These are phyloP conservation scores for Darevskia mixta DNA, from an alignment of 2,797 vertebrate species.

Conservation along the genomic window DNA sequence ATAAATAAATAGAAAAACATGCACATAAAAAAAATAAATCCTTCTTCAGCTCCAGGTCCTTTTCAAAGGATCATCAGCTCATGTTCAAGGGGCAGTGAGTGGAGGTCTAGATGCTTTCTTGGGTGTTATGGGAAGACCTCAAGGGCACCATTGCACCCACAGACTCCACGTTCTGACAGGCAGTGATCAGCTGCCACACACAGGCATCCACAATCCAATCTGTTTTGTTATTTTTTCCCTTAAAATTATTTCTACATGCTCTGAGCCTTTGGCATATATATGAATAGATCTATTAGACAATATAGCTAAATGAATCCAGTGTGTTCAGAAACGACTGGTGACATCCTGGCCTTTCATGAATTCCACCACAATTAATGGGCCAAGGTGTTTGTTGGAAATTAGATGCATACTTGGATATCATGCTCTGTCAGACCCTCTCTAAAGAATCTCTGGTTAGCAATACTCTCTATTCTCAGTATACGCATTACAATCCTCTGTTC, in stretches of 20 bases:
- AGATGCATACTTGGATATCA: not conserved
- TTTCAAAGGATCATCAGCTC: no score
- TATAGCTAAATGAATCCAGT: not conserved
- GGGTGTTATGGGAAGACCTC: no score
- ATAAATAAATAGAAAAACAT: no score
- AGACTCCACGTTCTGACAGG: no score
- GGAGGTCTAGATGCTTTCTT: no score
- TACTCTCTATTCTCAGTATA: constrained; percentile 24
- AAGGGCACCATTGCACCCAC: no score
- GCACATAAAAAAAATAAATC: no score
- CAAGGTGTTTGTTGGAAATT: not conserved
- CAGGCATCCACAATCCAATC: not conserved
- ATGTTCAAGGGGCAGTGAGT: no score
- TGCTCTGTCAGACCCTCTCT: not conserved
- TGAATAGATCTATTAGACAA: not conserved
- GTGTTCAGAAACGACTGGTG: not conserved
- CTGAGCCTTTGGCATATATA: not conserved
- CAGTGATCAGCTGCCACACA: no score
- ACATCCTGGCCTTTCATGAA: not conserved
- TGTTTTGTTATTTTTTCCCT: not conserved
- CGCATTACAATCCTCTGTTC: constrained; percentile 16
- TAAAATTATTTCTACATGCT: not conserved
- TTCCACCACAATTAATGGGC: not conserved
- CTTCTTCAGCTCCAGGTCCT: no score
- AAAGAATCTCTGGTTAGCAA: constrained; percentile 7